phyloP scores from a whole-genome alignment of 92 coral and sea anemone species.

The Anthopleura xanthogrammica region DNA sequence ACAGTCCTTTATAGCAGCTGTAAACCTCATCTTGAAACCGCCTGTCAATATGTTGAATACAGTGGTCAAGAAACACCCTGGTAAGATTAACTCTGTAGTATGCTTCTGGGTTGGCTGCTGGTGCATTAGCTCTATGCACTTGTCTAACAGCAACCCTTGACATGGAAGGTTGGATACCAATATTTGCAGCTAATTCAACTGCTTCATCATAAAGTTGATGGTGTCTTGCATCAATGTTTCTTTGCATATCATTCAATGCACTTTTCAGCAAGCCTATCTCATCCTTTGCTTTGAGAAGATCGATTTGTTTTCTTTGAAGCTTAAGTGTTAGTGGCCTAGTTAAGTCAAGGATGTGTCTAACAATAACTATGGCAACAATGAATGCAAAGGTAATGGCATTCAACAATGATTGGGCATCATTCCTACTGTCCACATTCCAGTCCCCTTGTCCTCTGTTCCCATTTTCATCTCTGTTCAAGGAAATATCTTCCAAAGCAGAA shows the following conservation, averaged over 20 bases:
- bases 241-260: constrained; percentile 52
- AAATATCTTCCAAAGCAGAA: constrained; percentile 55
- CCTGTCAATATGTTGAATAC: constrained; percentile 51
- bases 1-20: constrained; percentile 51
- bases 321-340: constrained; percentile 62
- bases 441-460: constrained; percentile 28
- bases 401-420: constrained; percentile 54
- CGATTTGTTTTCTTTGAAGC: constrained; percentile 61
- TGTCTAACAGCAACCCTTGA: constrained; percentile 52
- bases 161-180: constrained; percentile 51
- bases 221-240: constrained; percentile 57
- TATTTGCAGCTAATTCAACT: constrained; percentile 40
- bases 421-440: constrained; percentile 46
- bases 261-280: constrained; percentile 42
- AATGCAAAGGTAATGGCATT: constrained; percentile 53
- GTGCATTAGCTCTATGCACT: constrained; percentile 58
- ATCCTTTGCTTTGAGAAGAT: constrained; percentile 64
- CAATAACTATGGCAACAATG: constrained; percentile 56
- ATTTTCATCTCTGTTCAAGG: constrained; percentile 39
- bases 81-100: constrained; percentile 62
- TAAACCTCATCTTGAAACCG: constrained; percentile 57
- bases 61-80: constrained; percentile 57
- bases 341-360: constrained; percentile 47
- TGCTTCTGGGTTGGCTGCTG: constrained; percentile 55
- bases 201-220: constrained; percentile 53